phyloP scores from a whole-genome alignment of 2,797 vertebrate species.

The Heliangelus exortis region DNA sequence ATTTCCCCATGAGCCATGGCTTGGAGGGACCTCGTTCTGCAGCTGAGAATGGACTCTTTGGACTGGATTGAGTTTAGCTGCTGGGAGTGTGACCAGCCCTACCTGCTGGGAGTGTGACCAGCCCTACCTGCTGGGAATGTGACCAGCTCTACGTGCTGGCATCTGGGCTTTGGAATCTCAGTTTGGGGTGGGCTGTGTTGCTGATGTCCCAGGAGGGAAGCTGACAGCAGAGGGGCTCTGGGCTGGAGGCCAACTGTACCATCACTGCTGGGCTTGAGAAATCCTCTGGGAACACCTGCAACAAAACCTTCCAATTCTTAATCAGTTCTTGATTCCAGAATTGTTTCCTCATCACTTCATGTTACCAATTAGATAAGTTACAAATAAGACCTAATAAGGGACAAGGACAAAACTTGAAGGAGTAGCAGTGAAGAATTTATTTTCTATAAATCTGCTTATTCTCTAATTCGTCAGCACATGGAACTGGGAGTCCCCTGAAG shows the following conservation, averaged over 20 bases:
- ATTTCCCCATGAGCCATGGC: neutral
- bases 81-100: neutral
- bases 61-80: neutral
- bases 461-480: neutral
- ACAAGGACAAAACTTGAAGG: neutral
- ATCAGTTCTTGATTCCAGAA: neutral
- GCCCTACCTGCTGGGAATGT: neutral
- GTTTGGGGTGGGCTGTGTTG: neutral
- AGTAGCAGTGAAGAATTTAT: neutral
- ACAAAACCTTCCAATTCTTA: neutral
- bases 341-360: neutral
- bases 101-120: neutral
- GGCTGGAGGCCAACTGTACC: neutral
- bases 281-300: neutral
- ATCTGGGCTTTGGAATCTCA: neutral
- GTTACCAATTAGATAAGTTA: neutral
- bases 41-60: neutral
- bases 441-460: neutral
- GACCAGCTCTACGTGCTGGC: neutral
- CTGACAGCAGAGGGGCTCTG: neutral
- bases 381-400: neutral
- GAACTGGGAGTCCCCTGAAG: neutral
- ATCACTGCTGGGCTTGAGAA: neutral
- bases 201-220: rapidly evolving
- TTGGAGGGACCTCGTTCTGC: neutral